A percentile compares a stretch with the other conserved stretches of the same genome.
Evolutionary conservation across 1,140 invertebrate species (phyloP).

Genomic region (Semibalanus balanoides): DNA sequence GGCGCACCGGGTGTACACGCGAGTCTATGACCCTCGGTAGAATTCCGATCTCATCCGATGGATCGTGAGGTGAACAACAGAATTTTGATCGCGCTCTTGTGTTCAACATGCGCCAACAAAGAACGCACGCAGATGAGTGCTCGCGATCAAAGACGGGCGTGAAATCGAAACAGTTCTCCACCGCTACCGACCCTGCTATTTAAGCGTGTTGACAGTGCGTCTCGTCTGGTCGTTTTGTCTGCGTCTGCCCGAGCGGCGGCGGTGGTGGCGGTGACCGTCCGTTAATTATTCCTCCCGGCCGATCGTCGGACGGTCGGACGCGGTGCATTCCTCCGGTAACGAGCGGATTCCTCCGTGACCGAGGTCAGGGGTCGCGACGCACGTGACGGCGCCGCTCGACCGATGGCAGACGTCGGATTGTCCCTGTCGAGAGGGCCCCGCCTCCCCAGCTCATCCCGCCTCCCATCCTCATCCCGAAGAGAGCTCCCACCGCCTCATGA

Average conservation of each 20-base stretch:
- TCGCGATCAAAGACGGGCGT: background rate
- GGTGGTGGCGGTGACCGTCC: background rate
- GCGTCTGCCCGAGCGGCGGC: no score
- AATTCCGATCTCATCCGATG: background rate
- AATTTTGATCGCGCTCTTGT: background rate
- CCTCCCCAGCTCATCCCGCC: no score
- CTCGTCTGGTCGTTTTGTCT: background rate
- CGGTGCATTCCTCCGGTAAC: background rate
- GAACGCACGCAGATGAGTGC: background rate
- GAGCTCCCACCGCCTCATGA: no score
- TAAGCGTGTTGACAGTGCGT: background rate
- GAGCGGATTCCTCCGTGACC: background rate
- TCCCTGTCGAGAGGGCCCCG: no score
- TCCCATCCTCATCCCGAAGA: no score
- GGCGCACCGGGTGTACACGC: background rate
- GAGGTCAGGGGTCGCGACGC: no score
- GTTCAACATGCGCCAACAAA: background rate
- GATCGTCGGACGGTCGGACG: background rate
- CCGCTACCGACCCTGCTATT: background rate
- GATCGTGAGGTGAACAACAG: background rate
- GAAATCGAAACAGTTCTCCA: background rate
- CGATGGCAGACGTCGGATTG: no score
- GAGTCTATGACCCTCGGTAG: background rate
- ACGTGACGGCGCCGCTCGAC: background rate
- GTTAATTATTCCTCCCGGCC: background rate